Evolutionary conservation across 2,113 vertebrate species (phyloP), one percentile per base, ranked within the genome.

Genomic region (Syngnathoides biaculeatus): DNA sequence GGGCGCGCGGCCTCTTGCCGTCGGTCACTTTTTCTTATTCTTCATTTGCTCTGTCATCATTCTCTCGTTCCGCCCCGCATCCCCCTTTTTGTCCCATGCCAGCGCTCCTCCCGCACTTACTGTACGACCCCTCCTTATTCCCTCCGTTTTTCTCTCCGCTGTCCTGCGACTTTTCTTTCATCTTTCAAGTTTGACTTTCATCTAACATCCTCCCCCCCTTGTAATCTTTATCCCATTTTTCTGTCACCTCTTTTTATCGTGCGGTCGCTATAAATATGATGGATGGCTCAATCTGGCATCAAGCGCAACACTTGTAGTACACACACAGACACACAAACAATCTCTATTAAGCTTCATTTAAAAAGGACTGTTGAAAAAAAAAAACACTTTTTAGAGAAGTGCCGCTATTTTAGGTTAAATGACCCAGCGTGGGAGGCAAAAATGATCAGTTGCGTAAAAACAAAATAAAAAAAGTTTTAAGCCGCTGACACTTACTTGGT

Each of bases 251-350:
- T 10, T 24, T 53, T 53, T 24, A 53, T 53, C 20, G 2, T 24
- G 20, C 7, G 22, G n/a, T 53, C 8, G 20, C 55, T 15, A 27
- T 57, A 27, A 57, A 30, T 14, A 14, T 30, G 55, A 57, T 30
- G 5, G 55, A 57, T 57, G 55, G 14, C n/a, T 47, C 57, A 15
- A 22, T 14, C 9, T n/a, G 9, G 40, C 40, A 42, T 42, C 40
- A 11, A 9, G 43, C 5, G 13, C 43, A 5, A 47, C 43, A 47
- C 43, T 30, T 30, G 42, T 40, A 11, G 55, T 20, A 48, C 40
- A 59, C 19, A 58, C 45, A 59, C 53, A 65, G 43, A 3, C 65
- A 27, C 63, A 75, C 63, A 65, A 27, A 43, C 48, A 61, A 12
- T 20, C 17, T 59, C 8, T 15, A 30, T 38, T 19, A 14, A 47